Base-by-base conservation (phyloP, 2,888 invertebrate genomes). In the Apamea anceps region DNA sequence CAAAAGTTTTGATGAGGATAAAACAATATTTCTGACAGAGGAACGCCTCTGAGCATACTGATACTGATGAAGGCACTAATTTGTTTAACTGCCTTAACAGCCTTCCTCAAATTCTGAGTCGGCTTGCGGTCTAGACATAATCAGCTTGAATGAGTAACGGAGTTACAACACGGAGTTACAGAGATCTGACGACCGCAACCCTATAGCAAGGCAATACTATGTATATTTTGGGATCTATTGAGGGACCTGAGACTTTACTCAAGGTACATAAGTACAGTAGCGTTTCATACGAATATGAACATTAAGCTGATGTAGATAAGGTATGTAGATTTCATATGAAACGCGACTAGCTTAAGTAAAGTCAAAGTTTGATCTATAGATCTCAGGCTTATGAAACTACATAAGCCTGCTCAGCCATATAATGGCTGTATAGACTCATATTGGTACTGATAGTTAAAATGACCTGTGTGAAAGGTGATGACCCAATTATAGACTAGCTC, bases 1-100 rank as follows among this genome's bases (percentile, higher is more conserved):
- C 73, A 73, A 48, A 85, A 81, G 25, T 77, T 75, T 71, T 85
- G 84, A 81, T 60, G 57, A 81, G 85, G 70, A 84, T 85, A 42
- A 51, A 62, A 54, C 25, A 84, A 85, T 81, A 77, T 71, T 72
- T 68, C 51, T 63, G 66, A 66, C 76, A 68, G 63, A 48, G 66
- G 67, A 72, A 57, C 15, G 54, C 32, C 21, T 32, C 21, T 45
- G 48, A 37, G 65, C 18, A 51, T 21, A 54, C 62, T 67, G 72
- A 75, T 37, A 54, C 62, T 67, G 72, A 75, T 37, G 72, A 60
- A 63, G 63, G 54, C 57, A 60, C 10, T 71, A 28, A 70, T 85
- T 54, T 54, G 28, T 54, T 70, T 45, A n/a, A 37, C 37, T 37
- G 51, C 21, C 15, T 21, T 37, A 25, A 28, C n/a, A 42, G 60